A percentile compares a stretch with the other conserved stretches of the same genome.
Conservation (phyloP, 2,888 invertebrate genomes). For the Leistus spinibarbis region DNA sequence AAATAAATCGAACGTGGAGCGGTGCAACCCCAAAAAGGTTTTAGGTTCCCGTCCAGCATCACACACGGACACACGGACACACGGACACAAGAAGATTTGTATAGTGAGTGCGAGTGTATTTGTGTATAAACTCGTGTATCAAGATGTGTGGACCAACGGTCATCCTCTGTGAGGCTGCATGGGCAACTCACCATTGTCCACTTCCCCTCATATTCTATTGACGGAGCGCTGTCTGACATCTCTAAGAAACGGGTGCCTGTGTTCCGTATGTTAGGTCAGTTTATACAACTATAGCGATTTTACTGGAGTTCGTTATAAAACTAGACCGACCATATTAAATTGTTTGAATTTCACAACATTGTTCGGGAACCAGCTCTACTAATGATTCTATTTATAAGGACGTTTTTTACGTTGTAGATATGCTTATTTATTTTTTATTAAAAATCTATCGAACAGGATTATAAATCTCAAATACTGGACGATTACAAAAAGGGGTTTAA, state of each 20-base stretch:
- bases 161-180: constrained; percentile 27
- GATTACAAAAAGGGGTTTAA: too few relatives aligned
- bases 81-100: not conserved
- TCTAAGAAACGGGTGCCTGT: not conserved
- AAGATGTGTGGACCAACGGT: constrained; percentile 26
- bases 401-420: too few relatives aligned
- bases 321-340: not conserved
- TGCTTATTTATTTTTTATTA: too few relatives aligned
- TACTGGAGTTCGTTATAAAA: constrained; percentile 29
- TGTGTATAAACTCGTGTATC: not conserved
- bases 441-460: too few relatives aligned
- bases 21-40: constrained; percentile 4
- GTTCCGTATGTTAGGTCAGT: not conserved
- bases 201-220: not conserved
- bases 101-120: not conserved
- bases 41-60: constrained; percentile 7
- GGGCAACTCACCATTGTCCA: constrained; percentile 19
- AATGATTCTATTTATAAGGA: too few relatives aligned
- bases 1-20: constrained; percentile 35
- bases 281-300: constrained; percentile 10
- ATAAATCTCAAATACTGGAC: too few relatives aligned
- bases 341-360: too few relatives aligned
- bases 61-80: not conserved
- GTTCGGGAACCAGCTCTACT: too few relatives aligned
- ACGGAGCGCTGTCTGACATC: not conserved